Evolutionary conservation across 2,888 invertebrate genomes (phyloP), one percentile per base, ranked within the genome.

Genomic region (Aromia moschata): DNA sequence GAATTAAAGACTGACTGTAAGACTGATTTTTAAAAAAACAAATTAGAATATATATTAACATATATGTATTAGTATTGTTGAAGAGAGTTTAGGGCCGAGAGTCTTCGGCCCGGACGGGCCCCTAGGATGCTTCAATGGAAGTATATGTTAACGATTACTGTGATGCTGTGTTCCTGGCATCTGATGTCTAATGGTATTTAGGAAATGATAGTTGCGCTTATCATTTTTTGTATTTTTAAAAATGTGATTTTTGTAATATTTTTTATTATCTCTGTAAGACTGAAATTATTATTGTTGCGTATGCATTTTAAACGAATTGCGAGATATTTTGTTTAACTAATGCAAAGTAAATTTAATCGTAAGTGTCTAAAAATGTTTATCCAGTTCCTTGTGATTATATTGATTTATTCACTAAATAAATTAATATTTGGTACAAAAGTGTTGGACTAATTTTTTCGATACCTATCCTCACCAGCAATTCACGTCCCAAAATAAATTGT

Each of bases 161-260:
- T 49, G 33, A 60, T 49, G 56, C 60, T 64, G 60, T 64, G 58
- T 56, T 59, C 37, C 52, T 37, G 60, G 60, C 63, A 63, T 63
- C 55, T 54, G 58, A 63, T 63, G 64, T 53, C 44, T 20, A 43
- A 36, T 43, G 15, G 40, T 43, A 14, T 18, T 49, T 38, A 30
- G 15, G n/a, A 12, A n/a, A 11, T 18, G 17, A 37, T 37, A 55
- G 45, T 15, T 43, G 7, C 30, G 43, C 49, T 59, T 55, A 45
- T 56, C 60, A 46, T 59, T 25, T 25, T 49, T 56, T 57, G 37
- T 61, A 57, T 57, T 57, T 57, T 31, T 54, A 61, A 57, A 61
- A 51, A 51, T 5, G 7, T 55, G 38, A 54, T 54, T 53, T 44
- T 57, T 58, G 51, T 37, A 57, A 40, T 45, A 54, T 53, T 43